Evolutionary conservation across 1,140 invertebrate species (phyloP).

Genomic region (Tenebrio molitor): DNA sequence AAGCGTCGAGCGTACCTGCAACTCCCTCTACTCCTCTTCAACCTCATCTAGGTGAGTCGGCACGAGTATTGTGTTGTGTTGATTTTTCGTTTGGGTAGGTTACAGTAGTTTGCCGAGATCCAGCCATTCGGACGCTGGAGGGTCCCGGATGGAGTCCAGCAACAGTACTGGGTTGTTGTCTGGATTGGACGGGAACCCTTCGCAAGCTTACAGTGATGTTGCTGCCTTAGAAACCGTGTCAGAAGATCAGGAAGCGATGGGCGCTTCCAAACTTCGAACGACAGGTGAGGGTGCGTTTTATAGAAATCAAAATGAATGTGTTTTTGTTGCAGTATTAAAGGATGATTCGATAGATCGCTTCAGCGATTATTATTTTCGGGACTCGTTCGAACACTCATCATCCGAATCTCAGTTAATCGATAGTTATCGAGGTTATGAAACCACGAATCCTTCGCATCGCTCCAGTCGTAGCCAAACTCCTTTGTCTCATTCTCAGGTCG

Average conservation of each 20-base stretch:
- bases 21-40: slow-evolving; percentile 85
- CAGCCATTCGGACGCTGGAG: slow-evolving; percentile 80
- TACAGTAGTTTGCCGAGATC: slow-evolving; percentile 87
- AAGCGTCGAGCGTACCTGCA: slow-evolving; percentile 86
- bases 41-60: slow-evolving; percentile 69
- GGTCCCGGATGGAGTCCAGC: slow-evolving; percentile 69
- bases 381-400: slow-evolving; percentile 84
- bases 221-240: slow-evolving; percentile 65
- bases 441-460: slow-evolving; percentile 69
- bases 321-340: slow-evolving; percentile 61
- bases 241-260: slow-evolving; percentile 65
- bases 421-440: slow-evolving; percentile 67
- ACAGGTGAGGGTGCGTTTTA: slow-evolving; percentile 55
- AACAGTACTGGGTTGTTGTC: slow-evolving; percentile 70
- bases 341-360: slow-evolving; percentile 66
- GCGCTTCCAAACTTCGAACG: slow-evolving; percentile 61
- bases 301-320: not conserved
- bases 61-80: not conserved
- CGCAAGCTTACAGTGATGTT: slow-evolving; percentile 65
- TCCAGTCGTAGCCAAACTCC: slow-evolving; percentile 73
- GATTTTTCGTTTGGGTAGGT: slow-evolving; percentile 68
- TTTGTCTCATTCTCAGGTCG: slow-evolving; percentile 62
- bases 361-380: slow-evolving; percentile 79
- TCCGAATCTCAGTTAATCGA: slow-evolving; percentile 78
- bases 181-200: slow-evolving; percentile 65